Conservation (phyloP, 2,797 vertebrate species). For the Protonibea diacanthus region DNA sequence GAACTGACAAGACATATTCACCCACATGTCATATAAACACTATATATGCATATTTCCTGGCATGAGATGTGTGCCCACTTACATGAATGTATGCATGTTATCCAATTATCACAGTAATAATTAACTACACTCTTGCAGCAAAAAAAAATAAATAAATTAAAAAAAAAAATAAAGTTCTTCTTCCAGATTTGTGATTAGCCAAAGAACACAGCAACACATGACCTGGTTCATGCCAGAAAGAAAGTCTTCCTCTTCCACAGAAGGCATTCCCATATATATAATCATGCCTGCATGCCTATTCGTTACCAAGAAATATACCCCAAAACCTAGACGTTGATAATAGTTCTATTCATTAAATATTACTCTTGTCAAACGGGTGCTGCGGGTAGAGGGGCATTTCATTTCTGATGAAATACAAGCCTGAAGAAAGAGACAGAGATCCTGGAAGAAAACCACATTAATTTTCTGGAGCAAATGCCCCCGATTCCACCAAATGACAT, state of each 20-base stretch:
- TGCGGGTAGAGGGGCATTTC: constrained; percentile 55
- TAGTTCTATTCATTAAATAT: constrained; percentile 98
- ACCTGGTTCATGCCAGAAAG: constrained; percentile 8
- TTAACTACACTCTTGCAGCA: constrained; percentile 5
- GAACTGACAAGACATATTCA: constrained; percentile 59
- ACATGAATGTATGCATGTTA: constrained; percentile 25
- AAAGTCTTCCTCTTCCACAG: constrained; percentile 39
- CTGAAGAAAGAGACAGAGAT: constrained; percentile 93
- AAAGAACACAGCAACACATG: constrained; percentile 27
- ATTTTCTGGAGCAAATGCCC: constrained; percentile 94
- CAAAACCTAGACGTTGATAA: constrained; percentile 93
- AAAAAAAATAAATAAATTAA: constrained; percentile 6
- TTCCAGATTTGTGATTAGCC: constrained; percentile 33
- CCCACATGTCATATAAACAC: constrained; percentile 49
- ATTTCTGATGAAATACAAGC: constrained; percentile 92
- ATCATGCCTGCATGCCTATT: constrained; percentile 86
- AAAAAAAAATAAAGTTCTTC: background rate
- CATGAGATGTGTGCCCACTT: constrained; percentile 17
- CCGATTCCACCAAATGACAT: constrained; percentile 94
- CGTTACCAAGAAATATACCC: constrained; percentile 91
- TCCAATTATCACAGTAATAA: constrained; percentile 38
- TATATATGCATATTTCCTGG: constrained; percentile 53
- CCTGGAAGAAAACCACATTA: constrained; percentile 92
- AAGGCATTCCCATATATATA: constrained; percentile 52
- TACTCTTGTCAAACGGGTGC: constrained; percentile 94